Evolutionary conservation across 2,113 vertebrate species (phyloP).

Genomic region (Ochotona princeps): DNA sequence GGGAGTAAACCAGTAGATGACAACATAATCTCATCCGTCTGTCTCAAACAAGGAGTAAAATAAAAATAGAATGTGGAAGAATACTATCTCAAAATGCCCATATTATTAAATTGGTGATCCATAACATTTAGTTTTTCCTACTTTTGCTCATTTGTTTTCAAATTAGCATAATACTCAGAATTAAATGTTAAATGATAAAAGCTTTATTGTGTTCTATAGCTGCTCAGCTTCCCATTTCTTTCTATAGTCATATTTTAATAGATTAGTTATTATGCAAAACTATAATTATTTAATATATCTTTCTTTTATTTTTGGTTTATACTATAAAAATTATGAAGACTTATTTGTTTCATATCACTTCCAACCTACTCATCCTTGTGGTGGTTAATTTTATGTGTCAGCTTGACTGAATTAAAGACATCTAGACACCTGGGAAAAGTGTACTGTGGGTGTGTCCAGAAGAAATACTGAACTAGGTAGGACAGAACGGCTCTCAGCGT

Average conservation of each 20-base stretch:
- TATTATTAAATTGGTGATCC: neutral
- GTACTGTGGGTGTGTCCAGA: neutral
- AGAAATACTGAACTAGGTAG: neutral
- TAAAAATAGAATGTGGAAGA: neutral
- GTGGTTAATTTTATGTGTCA: no score
- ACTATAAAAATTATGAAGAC: neutral
- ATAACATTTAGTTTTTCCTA: neutral
- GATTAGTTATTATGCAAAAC: neutral
- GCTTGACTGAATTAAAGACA: no score
- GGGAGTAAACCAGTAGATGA: no score
- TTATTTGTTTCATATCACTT: neutral
- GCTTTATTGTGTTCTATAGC: neutral
- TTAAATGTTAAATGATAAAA: conserved; percentile 45
- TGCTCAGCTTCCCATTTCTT: neutral
- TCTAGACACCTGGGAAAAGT: no score
- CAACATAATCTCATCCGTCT: no score
- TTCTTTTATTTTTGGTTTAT: conserved; percentile 33
- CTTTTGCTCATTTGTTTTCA: neutral
- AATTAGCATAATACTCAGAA: neutral
- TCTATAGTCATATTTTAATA: conserved; percentile 12
- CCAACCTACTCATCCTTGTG: neutral
- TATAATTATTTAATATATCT: neutral
- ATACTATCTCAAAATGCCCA: neutral
- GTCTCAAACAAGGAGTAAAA: no score
- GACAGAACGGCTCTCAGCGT: no score